These are phyloP conservation scores for Amazona guildingii DNA, from an alignment of 2,113 vertebrate species.

Conservation along the genomic window DNA sequence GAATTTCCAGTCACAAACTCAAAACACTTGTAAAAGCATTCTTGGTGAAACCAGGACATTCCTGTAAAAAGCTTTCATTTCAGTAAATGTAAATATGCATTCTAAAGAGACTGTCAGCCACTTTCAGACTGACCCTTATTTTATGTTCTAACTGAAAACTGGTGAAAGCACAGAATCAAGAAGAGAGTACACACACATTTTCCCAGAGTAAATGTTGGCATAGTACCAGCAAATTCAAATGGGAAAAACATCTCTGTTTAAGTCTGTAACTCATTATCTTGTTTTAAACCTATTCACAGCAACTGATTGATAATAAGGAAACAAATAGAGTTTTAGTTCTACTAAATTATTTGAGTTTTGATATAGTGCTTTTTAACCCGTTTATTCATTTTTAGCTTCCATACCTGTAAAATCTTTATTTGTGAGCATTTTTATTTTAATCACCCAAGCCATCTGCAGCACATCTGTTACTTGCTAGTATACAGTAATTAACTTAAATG, in stretches of 20 bases:
- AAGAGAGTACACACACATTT: not conserved
- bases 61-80: not conserved
- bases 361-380: not conserved
- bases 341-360: not conserved
- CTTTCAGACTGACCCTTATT: not conserved
- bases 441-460: conserved; percentile 40
- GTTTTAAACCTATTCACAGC: not conserved
- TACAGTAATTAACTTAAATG: conserved; percentile 52
- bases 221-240: not conserved
- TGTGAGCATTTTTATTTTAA: conserved; percentile 32
- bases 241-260: not conserved
- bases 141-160: not conserved
- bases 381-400: conserved; percentile 15
- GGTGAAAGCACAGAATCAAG: not conserved
- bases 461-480: conserved; percentile 50
- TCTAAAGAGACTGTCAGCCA: not conserved
- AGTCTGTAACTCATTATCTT: not conserved
- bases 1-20: not conserved
- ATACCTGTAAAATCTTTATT: conserved; percentile 27
- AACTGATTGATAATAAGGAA: not conserved
- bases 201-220: not conserved
- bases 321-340: not conserved
- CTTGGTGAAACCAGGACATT: not conserved
- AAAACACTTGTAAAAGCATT: not conserved
- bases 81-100: not conserved